Evolutionary conservation across 2,797 vertebrate genomes (phyloP).

Genomic region (Malacoctenus gilli): DNA sequence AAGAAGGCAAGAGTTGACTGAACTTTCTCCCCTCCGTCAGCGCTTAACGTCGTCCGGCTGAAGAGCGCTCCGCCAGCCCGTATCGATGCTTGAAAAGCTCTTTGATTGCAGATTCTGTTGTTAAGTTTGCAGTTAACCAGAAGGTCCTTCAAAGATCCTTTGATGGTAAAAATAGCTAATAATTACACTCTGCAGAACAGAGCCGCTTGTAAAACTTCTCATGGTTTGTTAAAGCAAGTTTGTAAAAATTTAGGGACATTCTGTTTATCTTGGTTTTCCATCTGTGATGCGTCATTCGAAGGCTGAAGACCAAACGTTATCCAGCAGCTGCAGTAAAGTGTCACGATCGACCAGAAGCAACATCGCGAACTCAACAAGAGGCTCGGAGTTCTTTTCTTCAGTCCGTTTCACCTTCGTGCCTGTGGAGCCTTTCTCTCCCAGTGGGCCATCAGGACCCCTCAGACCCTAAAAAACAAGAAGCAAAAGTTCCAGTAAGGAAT

Average conservation of each 20-base stretch:
- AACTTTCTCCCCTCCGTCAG: constrained; percentile 40
- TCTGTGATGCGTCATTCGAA: constrained; percentile 23
- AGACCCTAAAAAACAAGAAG: constrained; percentile 67
- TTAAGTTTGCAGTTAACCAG: constrained; percentile 40
- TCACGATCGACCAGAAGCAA: too few relatives aligned
- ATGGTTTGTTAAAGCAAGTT: constrained; percentile 8
- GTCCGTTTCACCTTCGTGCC: constrained; percentile 68
- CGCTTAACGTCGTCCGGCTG: constrained; percentile 34
- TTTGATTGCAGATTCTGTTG: constrained; percentile 56
- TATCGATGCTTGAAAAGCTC: constrained; percentile 53
- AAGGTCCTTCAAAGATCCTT: constrained; percentile 44
- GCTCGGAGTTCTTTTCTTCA: constrained; percentile 2
- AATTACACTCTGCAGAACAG: constrained; percentile 33
- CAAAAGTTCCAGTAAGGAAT: constrained; percentile 19
- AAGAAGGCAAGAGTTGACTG: constrained; percentile 39
- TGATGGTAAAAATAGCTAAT: constrained; percentile 55
- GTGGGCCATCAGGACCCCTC: constrained; percentile 72
- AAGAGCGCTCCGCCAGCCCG: constrained; percentile 20
- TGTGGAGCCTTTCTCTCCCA: constrained; percentile 69
- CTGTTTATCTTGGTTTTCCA: constrained; percentile 23
- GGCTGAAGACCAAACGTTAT: constrained; percentile 5
- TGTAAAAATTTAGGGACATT: background rate
- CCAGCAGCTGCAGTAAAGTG: too few relatives aligned
- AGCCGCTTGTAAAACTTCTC: constrained; percentile 38
- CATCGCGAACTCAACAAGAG: too few relatives aligned